Percentiles rank a stretch among this genome's conserved stretches.
Conservation (phyloP, 2,888 invertebrate species). For the Latrodectus elegans region DNA sequence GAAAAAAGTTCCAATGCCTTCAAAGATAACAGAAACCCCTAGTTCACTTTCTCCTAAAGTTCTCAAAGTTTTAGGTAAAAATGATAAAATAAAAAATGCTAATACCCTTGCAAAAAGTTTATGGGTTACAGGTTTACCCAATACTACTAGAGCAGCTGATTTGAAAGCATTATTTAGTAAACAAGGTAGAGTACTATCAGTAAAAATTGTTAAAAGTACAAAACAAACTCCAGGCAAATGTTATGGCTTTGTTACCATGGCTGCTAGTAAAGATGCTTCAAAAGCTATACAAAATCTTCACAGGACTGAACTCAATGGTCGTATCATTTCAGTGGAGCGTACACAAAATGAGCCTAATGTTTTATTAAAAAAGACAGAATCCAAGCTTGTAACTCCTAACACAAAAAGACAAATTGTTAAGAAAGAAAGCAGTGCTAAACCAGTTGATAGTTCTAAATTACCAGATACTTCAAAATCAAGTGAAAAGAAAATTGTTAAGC, state of each 20-base stretch:
- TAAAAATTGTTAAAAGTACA: constrained; percentile 97
- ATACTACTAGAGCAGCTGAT: constrained; percentile 94
- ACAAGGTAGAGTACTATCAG: constrained; percentile 83
- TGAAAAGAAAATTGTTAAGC: background rate
- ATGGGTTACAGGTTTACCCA: constrained; percentile 95
- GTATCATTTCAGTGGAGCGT: constrained; percentile 94
- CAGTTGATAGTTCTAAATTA: constrained; percentile 11
- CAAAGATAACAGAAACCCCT: background rate
- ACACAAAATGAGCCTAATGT: constrained; percentile 42
- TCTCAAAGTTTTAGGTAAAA: constrained; percentile 52
- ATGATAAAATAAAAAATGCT: constrained; percentile 32
- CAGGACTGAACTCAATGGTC: constrained; percentile 93
- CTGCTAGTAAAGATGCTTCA: constrained; percentile 80
- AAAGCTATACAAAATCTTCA: constrained; percentile 83
- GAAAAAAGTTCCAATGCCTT: constrained; percentile 1
- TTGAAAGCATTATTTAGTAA: constrained; percentile 93
- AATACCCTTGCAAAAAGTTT: constrained; percentile 80
- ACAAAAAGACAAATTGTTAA: constrained; percentile 23
- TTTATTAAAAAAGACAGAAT: constrained; percentile 46
- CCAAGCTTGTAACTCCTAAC: constrained; percentile 4
- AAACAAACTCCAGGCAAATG: constrained; percentile 89
- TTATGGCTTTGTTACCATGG: constrained; percentile 98
- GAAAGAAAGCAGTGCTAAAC: constrained; percentile 8
- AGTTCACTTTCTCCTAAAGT: constrained; percentile 25
- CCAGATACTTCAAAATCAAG: background rate